These are phyloP conservation scores for Coboldia fuscipes DNA, from an alignment of 1,140 invertebrate species.

Conservation along the genomic window DNA sequence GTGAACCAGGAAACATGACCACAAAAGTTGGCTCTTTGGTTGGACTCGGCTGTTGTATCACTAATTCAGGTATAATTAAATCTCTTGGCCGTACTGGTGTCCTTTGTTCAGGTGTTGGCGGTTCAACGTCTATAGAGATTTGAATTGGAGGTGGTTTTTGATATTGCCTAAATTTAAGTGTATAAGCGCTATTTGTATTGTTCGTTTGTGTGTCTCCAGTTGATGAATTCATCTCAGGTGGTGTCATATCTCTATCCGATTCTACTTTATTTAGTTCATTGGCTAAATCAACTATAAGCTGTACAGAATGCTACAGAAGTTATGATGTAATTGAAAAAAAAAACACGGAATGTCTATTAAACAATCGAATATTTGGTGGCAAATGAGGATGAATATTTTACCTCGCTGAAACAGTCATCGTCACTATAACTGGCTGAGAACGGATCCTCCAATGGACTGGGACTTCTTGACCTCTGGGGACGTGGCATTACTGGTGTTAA, in stretches of 20 bases:
- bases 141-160: constrained; percentile 2
- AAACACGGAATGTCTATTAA: no score
- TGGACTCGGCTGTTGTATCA: constrained; percentile 35
- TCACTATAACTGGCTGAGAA: constrained; percentile 16
- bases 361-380: not conserved
- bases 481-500: constrained; percentile 38
- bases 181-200: not conserved
- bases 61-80: constrained; percentile 35
- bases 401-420: no score
- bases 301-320: no score
- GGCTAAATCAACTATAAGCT: no score
- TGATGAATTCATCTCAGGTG: no score
- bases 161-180: no score
- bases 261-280: no score
- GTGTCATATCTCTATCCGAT: no score
- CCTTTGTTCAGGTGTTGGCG: constrained; percentile 21
- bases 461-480: constrained; percentile 6
- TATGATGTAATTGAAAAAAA: no score
- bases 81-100: constrained; percentile 8
- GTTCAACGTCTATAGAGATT: constrained; percentile 10
- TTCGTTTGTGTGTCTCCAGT: no score
- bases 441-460: constrained; percentile 7
- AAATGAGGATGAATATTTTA: constrained; percentile 7
- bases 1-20: constrained; percentile 27
- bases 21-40: constrained; percentile 19